These are phyloP conservation scores for Leucoraja erinaceus DNA, from an alignment of 2,113 vertebrate species.

Conservation along the genomic window DNA sequence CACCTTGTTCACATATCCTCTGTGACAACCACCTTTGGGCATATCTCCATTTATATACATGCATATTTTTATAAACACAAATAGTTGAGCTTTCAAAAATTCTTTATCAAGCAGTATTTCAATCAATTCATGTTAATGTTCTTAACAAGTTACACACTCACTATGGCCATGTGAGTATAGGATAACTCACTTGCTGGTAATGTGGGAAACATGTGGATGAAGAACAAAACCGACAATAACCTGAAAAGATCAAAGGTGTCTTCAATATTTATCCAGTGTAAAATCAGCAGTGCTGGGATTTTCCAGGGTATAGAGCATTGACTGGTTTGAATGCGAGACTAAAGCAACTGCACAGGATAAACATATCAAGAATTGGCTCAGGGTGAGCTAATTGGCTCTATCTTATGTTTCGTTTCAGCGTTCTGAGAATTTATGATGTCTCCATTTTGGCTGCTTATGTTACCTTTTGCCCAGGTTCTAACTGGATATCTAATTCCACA, in stretches of 20 bases:
- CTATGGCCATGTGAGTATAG: background rate
- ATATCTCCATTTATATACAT: background rate
- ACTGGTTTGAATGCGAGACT: background rate
- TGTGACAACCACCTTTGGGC: background rate
- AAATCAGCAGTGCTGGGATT: too few species aligned
- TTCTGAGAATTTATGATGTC: background rate
- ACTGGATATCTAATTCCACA: background rate
- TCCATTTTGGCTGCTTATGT: background rate
- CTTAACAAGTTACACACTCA: background rate
- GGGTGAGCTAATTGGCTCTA: too few species aligned
- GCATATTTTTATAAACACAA: background rate
- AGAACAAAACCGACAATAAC: background rate
- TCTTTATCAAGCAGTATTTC: background rate
- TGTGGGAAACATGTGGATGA: background rate
- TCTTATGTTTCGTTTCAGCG: background rate
- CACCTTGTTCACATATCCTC: background rate
- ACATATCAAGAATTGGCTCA: background rate
- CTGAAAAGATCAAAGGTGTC: background rate
- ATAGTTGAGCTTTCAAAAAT: background rate
- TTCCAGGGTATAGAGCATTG: background rate
- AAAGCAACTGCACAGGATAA: background rate
- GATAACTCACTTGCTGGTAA: background rate
- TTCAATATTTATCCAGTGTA: background rate
- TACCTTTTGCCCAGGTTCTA: background rate
- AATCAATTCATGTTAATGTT: background rate